Percentiles rank a stretch among this genome's conserved stretches.
Conservation (phyloP, 2,888 invertebrate genomes). For the Spodoptera littoralis region DNA sequence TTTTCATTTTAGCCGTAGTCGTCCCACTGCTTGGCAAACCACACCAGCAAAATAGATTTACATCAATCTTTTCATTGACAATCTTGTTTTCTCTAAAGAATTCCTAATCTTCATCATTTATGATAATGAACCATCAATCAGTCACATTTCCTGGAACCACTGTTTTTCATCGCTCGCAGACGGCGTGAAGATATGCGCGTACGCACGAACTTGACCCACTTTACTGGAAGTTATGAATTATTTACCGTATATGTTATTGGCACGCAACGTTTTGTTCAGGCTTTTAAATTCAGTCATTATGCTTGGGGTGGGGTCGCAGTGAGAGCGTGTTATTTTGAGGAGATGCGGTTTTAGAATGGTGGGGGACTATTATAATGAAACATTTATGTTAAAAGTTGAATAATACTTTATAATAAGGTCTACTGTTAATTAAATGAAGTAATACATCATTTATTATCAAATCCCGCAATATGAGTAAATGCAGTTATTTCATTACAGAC, state of each 20-base stretch:
- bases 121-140: constrained; percentile 37
- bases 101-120: constrained; percentile 17
- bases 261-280: constrained; percentile 59
- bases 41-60: constrained; percentile 16
- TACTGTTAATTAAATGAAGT: too few relatives aligned
- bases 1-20: too few relatives aligned
- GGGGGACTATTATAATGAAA: too few relatives aligned
- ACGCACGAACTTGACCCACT: constrained; percentile 81
- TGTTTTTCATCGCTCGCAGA: constrained; percentile 50
- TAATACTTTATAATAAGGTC: too few relatives aligned
- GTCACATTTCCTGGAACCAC: constrained; percentile 39
- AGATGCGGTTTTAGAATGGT: too few relatives aligned
- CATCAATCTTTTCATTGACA: constrained; percentile 11
- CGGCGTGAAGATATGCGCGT: constrained; percentile 48
- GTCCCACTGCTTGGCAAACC: too few relatives aligned
- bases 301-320: constrained; percentile 19
- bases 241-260: constrained; percentile 61
- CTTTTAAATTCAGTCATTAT: constrained; percentile 50
- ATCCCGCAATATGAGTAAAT: background rate
- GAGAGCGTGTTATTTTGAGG: constrained; percentile 2
- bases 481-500: constrained; percentile 13
- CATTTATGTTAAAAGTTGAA: too few relatives aligned
- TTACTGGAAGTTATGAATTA: constrained; percentile 73
- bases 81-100: constrained; percentile 22
- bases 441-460: too few relatives aligned